Conservation (phyloP, 2,888 invertebrate species). For the Cephus pygmeus region DNA sequence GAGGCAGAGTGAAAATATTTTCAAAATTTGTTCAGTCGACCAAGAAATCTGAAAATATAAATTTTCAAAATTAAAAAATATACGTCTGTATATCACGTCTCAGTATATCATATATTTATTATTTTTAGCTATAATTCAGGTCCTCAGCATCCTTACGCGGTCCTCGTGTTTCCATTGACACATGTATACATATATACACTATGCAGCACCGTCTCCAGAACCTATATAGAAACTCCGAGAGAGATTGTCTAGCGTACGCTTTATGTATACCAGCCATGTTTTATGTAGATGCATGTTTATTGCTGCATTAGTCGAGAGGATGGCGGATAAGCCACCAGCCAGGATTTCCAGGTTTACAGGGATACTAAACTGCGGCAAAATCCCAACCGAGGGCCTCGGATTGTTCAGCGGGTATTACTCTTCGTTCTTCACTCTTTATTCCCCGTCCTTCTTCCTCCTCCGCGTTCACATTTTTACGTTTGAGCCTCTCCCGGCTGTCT, state of each 20-base stretch:
- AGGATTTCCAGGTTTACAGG: constrained; percentile 54
- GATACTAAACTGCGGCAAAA: constrained; percentile 33
- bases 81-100: no score
- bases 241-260: not conserved
- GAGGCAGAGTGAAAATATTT: no score
- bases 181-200: not conserved
- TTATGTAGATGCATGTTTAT: constrained; percentile 58
- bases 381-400: not conserved
- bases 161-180: not conserved
- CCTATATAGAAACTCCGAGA: not conserved
- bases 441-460: not conserved
- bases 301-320: constrained; percentile 47
- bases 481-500: not conserved
- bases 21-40: no score
- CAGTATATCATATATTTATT: no score
- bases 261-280: constrained; percentile 24
- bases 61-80: no score
- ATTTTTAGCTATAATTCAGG: not conserved
- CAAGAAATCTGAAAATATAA: no score
- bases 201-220: not conserved
- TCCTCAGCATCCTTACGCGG: not conserved
- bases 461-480: not conserved
- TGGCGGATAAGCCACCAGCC: constrained; percentile 34
- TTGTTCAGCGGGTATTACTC: not conserved
- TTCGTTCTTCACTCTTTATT: not conserved